Evolutionary conservation across 2,888 invertebrate species (phyloP).

Genomic region (Dilophus febrilis): DNA sequence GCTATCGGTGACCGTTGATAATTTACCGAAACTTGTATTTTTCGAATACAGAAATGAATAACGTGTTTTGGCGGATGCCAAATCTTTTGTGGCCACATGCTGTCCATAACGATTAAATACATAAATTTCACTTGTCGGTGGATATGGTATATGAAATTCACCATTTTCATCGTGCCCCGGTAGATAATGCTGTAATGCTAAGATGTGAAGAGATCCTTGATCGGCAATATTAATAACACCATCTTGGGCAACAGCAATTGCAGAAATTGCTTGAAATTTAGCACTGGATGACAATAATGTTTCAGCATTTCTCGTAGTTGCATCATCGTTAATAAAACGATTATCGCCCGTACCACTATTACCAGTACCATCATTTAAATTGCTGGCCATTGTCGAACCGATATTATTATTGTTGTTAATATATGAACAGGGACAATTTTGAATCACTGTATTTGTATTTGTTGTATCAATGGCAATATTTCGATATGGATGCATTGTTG

Average conservation of each 20-base stretch:
- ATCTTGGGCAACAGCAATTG: conserved; percentile 85
- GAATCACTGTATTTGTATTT: conserved; percentile 16
- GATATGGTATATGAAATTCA: conserved; percentile 84
- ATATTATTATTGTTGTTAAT: too few species aligned
- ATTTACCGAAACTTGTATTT: conserved; percentile 85
- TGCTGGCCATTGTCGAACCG: conserved; percentile 8
- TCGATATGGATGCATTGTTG: conserved; percentile 18
- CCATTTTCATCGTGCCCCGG: conserved; percentile 77
- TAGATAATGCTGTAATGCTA: conserved; percentile 71
- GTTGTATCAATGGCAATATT: conserved; percentile 17
- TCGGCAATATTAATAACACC: conserved; percentile 93
- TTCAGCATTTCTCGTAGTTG: conserved; percentile 59
- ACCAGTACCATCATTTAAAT: conserved; percentile 15
- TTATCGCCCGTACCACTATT: conserved; percentile 14
- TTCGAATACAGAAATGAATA: conserved; percentile 95
- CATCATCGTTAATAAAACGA: conserved; percentile 15
- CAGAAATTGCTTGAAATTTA: conserved; percentile 72
- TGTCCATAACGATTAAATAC: conserved; percentile 91
- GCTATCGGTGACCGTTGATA: conserved; percentile 85
- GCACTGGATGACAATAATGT: conserved; percentile 80
- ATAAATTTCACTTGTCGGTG: conserved; percentile 84
- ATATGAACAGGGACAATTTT: conserved; percentile 18
- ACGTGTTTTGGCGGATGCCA: conserved; percentile 85
- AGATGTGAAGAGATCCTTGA: conserved; percentile 69
- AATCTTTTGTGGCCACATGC: conserved; percentile 84